Conservation (phyloP, 2,797 vertebrate genomes). For the Eulemur rubriventer region DNA sequence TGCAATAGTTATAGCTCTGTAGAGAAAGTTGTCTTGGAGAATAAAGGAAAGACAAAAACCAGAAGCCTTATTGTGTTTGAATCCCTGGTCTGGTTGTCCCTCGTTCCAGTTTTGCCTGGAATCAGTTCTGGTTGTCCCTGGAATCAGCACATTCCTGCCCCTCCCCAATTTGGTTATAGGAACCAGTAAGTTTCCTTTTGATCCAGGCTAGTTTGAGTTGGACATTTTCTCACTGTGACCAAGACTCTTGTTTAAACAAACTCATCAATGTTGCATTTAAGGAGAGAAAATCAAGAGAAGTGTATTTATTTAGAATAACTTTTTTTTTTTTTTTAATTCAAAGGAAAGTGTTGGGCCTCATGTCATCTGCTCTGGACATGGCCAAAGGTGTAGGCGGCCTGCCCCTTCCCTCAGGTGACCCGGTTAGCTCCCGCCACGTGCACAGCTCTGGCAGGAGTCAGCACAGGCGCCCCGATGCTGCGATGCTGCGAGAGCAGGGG, state of each 20-base stretch:
- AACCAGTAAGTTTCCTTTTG: background rate
- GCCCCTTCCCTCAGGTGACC: background rate
- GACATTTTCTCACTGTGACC: background rate
- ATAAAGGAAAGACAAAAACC: background rate
- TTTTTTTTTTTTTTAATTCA: background rate
- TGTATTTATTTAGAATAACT: background rate
- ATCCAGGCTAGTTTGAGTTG: background rate
- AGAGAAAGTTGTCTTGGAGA: background rate
- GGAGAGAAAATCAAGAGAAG: background rate
- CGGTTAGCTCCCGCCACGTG: background rate
- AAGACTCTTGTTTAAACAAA: background rate
- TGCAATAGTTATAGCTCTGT: background rate
- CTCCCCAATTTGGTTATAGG: background rate
- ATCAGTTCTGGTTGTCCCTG: background rate
- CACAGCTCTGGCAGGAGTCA: background rate
- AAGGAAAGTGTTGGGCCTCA: background rate
- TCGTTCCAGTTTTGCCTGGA: accelerated
- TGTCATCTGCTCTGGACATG: background rate
- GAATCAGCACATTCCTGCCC: background rate
- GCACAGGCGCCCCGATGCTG: accelerated
- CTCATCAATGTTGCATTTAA: background rate
- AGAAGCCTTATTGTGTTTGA: background rate
- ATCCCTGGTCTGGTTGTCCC: background rate
- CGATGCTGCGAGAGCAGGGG: accelerated
- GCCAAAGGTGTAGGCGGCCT: background rate